Conservation (phyloP, 2,113 vertebrate genomes). For the Morone saxatilis region DNA sequence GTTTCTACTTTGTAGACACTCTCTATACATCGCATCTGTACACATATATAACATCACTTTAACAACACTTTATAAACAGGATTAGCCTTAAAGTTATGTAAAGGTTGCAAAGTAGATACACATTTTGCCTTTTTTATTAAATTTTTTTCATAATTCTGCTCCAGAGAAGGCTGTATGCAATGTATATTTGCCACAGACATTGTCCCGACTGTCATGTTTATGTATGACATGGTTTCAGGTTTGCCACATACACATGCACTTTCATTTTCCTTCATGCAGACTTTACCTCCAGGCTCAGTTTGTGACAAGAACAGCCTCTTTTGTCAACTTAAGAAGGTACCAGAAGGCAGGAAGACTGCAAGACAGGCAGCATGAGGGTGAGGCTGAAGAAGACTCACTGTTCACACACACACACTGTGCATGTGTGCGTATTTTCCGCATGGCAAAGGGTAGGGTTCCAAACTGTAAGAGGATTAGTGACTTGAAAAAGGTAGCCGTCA, state of each 20-base stretch:
- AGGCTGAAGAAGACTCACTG: conserved; percentile 57
- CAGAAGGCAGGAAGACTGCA: conserved; percentile 59
- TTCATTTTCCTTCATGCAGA: conserved; percentile 28
- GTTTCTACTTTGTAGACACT: neutral
- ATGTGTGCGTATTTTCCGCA: conserved; percentile 65
- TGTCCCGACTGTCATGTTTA: conserved; percentile 10
- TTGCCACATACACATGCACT: neutral
- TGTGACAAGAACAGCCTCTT: conserved; percentile 68
- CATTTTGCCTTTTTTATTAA: neutral
- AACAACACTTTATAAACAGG: neutral
- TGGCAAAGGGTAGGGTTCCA: conserved; percentile 82
- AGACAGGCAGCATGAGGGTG: conserved; percentile 55
- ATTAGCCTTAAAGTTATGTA: neutral
- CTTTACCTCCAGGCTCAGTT: conserved; percentile 53
- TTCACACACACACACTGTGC: conserved; percentile 20
- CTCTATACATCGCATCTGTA: neutral
- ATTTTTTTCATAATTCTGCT: neutral
- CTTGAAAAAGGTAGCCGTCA: conserved; percentile 88
- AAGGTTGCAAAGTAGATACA: neutral
- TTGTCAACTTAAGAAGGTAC: conserved; percentile 73
- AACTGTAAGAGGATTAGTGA: conserved; percentile 88
- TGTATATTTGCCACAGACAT: neutral
- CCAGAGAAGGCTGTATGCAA: neutral
- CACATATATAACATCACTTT: neutral
- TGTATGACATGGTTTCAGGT: conserved; percentile 23